Conservation (phyloP, 1,140 invertebrate genomes). For the Diprion similis region DNA sequence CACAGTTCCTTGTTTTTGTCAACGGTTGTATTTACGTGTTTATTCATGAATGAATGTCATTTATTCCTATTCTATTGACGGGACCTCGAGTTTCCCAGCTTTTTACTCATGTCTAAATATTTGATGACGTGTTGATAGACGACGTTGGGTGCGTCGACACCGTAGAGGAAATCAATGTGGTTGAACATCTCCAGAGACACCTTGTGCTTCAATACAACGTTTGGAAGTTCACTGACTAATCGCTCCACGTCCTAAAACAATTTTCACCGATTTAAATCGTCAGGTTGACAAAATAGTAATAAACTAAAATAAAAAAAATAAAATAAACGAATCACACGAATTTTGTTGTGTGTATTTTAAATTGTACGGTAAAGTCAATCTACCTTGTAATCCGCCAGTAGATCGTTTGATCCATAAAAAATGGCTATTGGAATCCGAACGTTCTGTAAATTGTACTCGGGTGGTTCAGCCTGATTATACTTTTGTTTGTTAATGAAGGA, state of each 20-base stretch:
- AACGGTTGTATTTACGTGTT: no score
- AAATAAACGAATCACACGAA: background rate
- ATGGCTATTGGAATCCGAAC: conserved; percentile 71
- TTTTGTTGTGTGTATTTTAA: background rate
- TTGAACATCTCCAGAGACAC: conserved; percentile 69
- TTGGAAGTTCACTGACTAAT: conserved; percentile 59
- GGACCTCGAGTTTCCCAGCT: no score
- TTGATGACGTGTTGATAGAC: conserved; percentile 58
- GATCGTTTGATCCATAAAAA: conserved; percentile 76
- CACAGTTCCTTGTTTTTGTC: no score
- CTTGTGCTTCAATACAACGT: conserved; percentile 54
- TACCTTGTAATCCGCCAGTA: conserved; percentile 56
- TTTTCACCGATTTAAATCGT: background rate
- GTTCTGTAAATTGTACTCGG: conserved; percentile 67
- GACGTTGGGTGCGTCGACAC: conserved; percentile 62
- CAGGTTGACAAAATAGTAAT: conserved; percentile 18
- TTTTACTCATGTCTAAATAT: background rate
- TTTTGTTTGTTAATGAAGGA: conserved; percentile 58
- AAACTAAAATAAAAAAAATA: conserved; percentile 15
- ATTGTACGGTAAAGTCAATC: conserved; percentile 13
- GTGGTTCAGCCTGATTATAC: conserved; percentile 64
- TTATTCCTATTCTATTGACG: no score
- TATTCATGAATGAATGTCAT: no score
- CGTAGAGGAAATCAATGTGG: conserved; percentile 77
- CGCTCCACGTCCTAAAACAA: conserved; percentile 66